Conservation (phyloP, 2,797 vertebrate genomes). For the Crenichthys baileyi region DNA sequence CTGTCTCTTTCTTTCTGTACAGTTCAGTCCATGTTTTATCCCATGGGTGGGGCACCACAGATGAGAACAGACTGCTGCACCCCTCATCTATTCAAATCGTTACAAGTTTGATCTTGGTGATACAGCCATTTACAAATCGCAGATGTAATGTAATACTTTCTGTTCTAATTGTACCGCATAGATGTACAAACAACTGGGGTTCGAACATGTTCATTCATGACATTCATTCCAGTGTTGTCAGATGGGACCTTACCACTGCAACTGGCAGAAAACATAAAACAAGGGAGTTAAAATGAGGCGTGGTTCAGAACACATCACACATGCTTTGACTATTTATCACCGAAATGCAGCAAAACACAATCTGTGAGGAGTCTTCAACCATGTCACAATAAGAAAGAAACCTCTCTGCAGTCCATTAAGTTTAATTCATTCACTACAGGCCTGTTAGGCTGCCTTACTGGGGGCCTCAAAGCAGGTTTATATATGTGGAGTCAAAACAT, state of each 20-base stretch:
- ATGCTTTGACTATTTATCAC: slow-evolving; percentile 52
- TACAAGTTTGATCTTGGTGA: slow-evolving; percentile 28
- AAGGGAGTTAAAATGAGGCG: neutral
- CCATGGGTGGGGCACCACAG: neutral
- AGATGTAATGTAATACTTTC: slow-evolving; percentile 15
- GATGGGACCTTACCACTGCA: neutral
- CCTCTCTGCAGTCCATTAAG: slow-evolving; percentile 32
- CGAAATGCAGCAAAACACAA: slow-evolving; percentile 42
- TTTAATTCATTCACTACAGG: slow-evolving; percentile 53
- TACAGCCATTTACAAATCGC: slow-evolving; percentile 27
- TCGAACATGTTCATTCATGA: slow-evolving; percentile 33
- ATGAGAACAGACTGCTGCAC: slow-evolving; percentile 16
- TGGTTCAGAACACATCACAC: slow-evolving; percentile 19
- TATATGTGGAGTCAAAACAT: neutral
- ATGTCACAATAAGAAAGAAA: slow-evolving; percentile 45
- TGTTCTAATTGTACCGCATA: slow-evolving; percentile 17
- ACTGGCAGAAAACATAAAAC: slow-evolving; percentile 21
- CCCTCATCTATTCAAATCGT: slow-evolving; percentile 50
- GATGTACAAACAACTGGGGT: slow-evolving; percentile 34
- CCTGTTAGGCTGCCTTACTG: slow-evolving; percentile 41
- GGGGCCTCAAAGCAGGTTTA: slow-evolving; percentile 5
- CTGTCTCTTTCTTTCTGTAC: too few relatives aligned
- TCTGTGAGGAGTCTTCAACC: slow-evolving; percentile 20
- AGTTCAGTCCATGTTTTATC: too few relatives aligned
- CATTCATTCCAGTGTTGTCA: slow-evolving; percentile 4